Base-by-base conservation (phyloP, 2,888 invertebrate species). In the Minunthozetes semirufus region DNA sequence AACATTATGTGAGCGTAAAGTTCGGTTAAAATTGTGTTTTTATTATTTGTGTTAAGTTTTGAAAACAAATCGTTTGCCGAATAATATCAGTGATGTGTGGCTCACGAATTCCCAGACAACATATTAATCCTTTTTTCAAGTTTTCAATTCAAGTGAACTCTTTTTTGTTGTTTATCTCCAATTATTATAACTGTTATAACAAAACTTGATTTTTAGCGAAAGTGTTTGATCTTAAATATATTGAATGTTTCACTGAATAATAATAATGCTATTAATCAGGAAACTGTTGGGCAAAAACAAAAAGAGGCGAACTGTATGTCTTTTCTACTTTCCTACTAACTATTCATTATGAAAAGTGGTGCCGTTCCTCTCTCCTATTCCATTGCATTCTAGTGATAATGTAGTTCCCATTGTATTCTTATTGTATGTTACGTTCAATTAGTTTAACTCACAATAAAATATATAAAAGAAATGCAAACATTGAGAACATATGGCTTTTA, bases 201-300 rank as follows among this genome's bases (percentile, higher is more conserved):
- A 33, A 33, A 33, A 33, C 33, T 33, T 33, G 33, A 33, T 33
- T 33, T 33, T 33, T 33, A 33, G 33, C 9, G 33, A 33, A 33
- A 33, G 33, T 33, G 33, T 33, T 33, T 33, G 33, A 33, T 33
- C 33, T 33, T 33, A 6, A 33, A 33, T 33, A 9, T 33, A 59
- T 19, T 59, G 59, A 59, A 59, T 59, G n/a, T 15, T 50, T 50
- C 50, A 50, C 33, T 33, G 33, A 33, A 33, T 33, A 33, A n/a
- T 50, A 59, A 59, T 59, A 59, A 59, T 59, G 59, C 59, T 59
- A 59, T 59, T 59, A 59, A 22, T 59, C 22, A 59, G 59, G 13
- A 59, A 59, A 25, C 13, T 59, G 25, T 59, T 59, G 19, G 25
- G 25, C 11, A 59, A 22, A 25, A 59, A 59, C 22, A 59, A 59